A percentile compares a stretch with the other conserved stretches of the same genome.
These are phyloP conservation scores for Tetraodon nigroviridis DNA, from an alignment of 2,113 vertebrate genomes.

Conservation along the genomic window DNA sequence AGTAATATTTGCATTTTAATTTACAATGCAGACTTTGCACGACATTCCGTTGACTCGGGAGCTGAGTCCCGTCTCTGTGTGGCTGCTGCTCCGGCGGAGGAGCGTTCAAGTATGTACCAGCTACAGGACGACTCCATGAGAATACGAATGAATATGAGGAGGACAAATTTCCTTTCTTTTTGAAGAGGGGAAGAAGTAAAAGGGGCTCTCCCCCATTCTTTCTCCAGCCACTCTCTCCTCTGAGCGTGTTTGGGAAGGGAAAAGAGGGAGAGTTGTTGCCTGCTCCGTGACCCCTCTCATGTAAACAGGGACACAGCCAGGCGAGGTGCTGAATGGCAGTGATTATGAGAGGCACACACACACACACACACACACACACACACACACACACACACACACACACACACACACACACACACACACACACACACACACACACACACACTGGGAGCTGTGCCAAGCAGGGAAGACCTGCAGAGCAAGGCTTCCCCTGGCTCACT, in stretches of 20 bases:
- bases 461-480: slow-evolving; percentile 71
- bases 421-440: slow-evolving; percentile 40
- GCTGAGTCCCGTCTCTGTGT: neutral
- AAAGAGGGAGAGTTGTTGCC: slow-evolving; percentile 60
- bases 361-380: slow-evolving; percentile 23
- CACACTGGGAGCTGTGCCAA: slow-evolving; percentile 65
- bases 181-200: no score
- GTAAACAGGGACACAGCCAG: slow-evolving; percentile 76
- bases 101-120: neutral
- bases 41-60: neutral
- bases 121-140: no score
- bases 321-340: slow-evolving; percentile 72
- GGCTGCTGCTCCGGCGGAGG: neutral
- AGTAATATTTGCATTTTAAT: neutral
- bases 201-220: neutral
- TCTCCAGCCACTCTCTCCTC: neutral
- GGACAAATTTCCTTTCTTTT: no score
- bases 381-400: slow-evolving; percentile 34
- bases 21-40: neutral
- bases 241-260: slow-evolving; percentile 9
- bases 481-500: slow-evolving; percentile 67
- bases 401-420: slow-evolving; percentile 39
- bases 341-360: slow-evolving; percentile 66
- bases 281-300: slow-evolving; percentile 72
- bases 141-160: neutral